Base-by-base conservation (phyloP, 2,797 vertebrate species). In the Epinephelus malabaricus region DNA sequence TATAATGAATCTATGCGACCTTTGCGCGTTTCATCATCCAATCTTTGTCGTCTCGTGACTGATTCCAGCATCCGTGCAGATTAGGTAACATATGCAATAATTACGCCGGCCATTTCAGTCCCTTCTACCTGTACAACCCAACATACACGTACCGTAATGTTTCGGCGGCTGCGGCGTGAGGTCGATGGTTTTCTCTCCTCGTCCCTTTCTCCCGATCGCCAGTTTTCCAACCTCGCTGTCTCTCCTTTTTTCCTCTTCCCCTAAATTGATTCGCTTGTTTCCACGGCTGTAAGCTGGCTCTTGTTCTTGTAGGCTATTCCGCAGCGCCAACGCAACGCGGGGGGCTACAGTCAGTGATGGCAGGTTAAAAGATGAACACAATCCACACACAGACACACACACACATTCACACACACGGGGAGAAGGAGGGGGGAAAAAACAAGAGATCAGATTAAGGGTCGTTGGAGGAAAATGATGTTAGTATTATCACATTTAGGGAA, bases 281-380 rank as follows among this genome's bases (percentile, higher is more conserved):
- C 91, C 92, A 70, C 90, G 89, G 89, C 90, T 88, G 78, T 82
- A 89, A 87, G 91, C 91, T 88, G 92, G 76, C 91, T 94, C 93
- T 89, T 88, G 89, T 88, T 94, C 93, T 89, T 81, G 87, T 72
- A 79, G 87, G 87, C 87, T 92, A 90, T 92, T 94, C 94, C 92
- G 93, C 94, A 94, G 94, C 92, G 91, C 91, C 91, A 94, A 94
- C 92, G 93, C 94, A 88, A 89, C 89, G 89, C 89, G 69, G 81
- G 91, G 92, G 90, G 91, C 92, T 90, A 88, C 88, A 81, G 88
- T 25, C 88, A 81, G 88, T 25, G 91, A 90, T 83, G 84, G 92
- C 93, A 89, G 88, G 86, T 89, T 91, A 76, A 79, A 49, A 49
- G 78, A 92, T 69, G 59, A 88, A 81, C 88, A 81, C 68, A 92